Base-by-base conservation (phyloP, 1,140 invertebrate species). In the Drosophila truncata region DNA sequence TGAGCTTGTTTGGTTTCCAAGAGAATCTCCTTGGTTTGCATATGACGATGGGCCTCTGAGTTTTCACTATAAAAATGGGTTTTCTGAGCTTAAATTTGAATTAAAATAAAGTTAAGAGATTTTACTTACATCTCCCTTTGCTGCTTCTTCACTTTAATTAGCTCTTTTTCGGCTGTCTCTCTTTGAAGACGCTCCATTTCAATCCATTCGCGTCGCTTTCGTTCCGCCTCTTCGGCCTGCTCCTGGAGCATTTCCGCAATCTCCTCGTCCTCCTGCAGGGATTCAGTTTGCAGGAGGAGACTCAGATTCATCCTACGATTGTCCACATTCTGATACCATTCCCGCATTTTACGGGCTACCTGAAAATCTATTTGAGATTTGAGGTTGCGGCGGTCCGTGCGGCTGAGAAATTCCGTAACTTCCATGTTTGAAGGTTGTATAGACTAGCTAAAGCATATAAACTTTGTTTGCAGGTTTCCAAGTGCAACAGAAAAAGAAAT, bases 111-210 rank as follows among this genome's bases (percentile, higher is more conserved):
- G 10, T 9, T 33, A 0, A 39, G 2, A 7, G 16, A 4, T 29
- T 31, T 13, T 25, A 9, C 35, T 1, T 64, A 92, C 91, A 92
- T 79, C n/a, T 92, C 82, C 9, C 80, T 70, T 35, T 92, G 91
- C 25, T 63, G 60, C 9, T 62, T 52, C 35, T 91, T 91, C 0
- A 76, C 42, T 18, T 85, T 74, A 5, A 91, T 37, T 10, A 92
- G 47, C 27, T 87, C 65, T 8, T 54, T 57, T 10, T 87, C 86
- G 0, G 59, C 62, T 23, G 70, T 50, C 16, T 84, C 75, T 1
- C 78, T 35, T 4, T 78, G 70, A 9, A 92, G 47, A 0, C 80
- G 44, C 29, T 78, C 49, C 63, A 84, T 52, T 52, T 67, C 70
- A 10, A 92, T 87, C 80, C 80, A 91, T 20, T 92, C 86, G 16